Conservation (phyloP, 2,797 vertebrate genomes). For the Glyptemys insculpta region DNA sequence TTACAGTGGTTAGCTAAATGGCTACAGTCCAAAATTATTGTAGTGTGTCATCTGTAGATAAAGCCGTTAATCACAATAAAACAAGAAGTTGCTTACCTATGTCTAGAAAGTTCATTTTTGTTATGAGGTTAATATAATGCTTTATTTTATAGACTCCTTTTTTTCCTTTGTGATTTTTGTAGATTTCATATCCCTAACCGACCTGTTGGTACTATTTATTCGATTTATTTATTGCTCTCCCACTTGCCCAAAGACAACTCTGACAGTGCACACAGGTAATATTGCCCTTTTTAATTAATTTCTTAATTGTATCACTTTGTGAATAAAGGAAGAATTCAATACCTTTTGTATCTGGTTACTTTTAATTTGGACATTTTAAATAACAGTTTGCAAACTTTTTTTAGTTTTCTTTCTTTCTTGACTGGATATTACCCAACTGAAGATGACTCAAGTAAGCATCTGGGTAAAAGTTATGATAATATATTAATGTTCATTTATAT, state of each 20-base stretch:
- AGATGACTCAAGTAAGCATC: background rate
- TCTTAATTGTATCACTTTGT: background rate
- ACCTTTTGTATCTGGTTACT: background rate
- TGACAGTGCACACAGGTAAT: conserved; percentile 85
- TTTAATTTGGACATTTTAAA: background rate
- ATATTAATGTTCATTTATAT: background rate
- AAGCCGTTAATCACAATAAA: background rate
- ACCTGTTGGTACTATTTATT: conserved; percentile 89
- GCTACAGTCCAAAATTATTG: background rate
- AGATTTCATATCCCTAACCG: conserved; percentile 87
- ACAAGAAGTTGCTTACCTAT: background rate
- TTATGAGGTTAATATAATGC: background rate
- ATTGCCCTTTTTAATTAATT: background rate
- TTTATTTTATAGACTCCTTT: conserved; percentile 18
- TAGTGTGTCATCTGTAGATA: background rate
- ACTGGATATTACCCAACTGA: background rate
- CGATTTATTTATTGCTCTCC: conserved; percentile 90
- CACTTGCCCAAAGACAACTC: conserved; percentile 70
- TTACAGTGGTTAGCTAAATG: background rate
- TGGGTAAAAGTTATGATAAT: background rate
- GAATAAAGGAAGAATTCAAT: background rate
- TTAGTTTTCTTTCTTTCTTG: background rate
- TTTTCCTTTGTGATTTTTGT: background rate
- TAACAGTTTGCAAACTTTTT: background rate
- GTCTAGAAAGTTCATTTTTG: background rate